A percentile compares a stretch with the other conserved stretches of the same genome.
These are phyloP conservation scores for Drosophila infuscata DNA, from an alignment of 2,888 invertebrate species.

Conservation along the genomic window DNA sequence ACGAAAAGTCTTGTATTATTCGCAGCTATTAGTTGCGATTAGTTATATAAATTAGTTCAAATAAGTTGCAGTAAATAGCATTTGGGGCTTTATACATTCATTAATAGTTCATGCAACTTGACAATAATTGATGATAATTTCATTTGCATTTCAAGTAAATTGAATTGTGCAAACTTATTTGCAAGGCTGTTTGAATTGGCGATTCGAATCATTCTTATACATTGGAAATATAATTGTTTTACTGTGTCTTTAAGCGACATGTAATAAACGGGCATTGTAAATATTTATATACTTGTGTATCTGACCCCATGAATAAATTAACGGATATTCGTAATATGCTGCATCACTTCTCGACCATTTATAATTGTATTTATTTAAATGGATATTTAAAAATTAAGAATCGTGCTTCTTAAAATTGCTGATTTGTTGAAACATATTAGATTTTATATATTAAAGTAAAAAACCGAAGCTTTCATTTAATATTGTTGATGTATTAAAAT, in stretches of 20 bases:
- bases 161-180: not conserved
- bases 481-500: not conserved
- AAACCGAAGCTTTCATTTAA: not conserved
- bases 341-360: not conserved
- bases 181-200: constrained; percentile 8
- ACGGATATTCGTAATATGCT: constrained; percentile 4
- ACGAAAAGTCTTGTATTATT: too few relatives aligned
- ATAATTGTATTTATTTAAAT: not conserved
- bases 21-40: not conserved
- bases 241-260: constrained; percentile 1
- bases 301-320: constrained; percentile 17
- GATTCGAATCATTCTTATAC: constrained; percentile 9
- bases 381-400: not conserved
- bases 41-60: constrained; percentile 31
- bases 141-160: constrained; percentile 33
- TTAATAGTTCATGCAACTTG: constrained; percentile 29
- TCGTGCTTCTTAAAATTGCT: not conserved
- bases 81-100: constrained; percentile 18
- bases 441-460: not conserved
- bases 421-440: not conserved
- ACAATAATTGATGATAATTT: constrained; percentile 26
- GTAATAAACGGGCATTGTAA: constrained; percentile 9
- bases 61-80: constrained; percentile 13
- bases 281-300: not conserved
- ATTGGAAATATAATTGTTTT: constrained; percentile 22